Evolutionary conservation across 2,113 vertebrate genomes (phyloP), one percentile per base, ranked within the genome.

Genomic region (Micronycteris hirsuta): DNA sequence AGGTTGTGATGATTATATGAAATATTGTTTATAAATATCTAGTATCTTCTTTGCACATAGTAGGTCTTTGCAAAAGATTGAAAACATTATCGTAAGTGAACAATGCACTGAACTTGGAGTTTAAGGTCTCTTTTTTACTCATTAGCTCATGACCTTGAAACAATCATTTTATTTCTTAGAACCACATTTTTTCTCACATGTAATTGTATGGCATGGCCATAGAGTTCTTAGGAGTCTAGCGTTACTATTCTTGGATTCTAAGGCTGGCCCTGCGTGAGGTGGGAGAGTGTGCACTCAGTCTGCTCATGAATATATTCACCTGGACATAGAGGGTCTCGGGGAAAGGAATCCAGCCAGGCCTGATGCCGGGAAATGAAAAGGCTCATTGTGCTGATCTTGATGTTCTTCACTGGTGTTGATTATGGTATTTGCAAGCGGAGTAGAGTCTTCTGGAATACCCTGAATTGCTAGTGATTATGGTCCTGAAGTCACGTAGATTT

Each of bases 401-500:
- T 58, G 26, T 82, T 81, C 22, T 87, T 86, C 61, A 73, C 5
- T 77, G 47, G 7, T n/a, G 10, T 82, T 63, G 76, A 93, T 76
- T 85, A 71, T 87, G 67, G 54, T 78, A 77, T 86, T 91, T 63
- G 4, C 58, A 56, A 45, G 14, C 38, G 67, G 24, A 47, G 77
- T 38, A 65, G 8, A 77, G 3, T 95, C 80, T 93, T 89, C 41
- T 83, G 80, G 36, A 89, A 86, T 77, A 85, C 12, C 2, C 28
- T 84, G 73, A 49, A 56, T 78, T 91, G 65, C 65, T 95, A 47
- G 45, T 71, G 77, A 91, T 65, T 65, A 54, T 15, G 84, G 78
- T 85, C 7, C 73, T 71, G 56, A 86, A 47, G 93, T 89, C 76
- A 86, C 71, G 68, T 86, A 76, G 14, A 78, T 70, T 96, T 89